Evolutionary conservation across 2,797 vertebrate genomes (phyloP), one percentile per base, ranked within the genome.

Genomic region (Eulemur albifrons): DNA sequence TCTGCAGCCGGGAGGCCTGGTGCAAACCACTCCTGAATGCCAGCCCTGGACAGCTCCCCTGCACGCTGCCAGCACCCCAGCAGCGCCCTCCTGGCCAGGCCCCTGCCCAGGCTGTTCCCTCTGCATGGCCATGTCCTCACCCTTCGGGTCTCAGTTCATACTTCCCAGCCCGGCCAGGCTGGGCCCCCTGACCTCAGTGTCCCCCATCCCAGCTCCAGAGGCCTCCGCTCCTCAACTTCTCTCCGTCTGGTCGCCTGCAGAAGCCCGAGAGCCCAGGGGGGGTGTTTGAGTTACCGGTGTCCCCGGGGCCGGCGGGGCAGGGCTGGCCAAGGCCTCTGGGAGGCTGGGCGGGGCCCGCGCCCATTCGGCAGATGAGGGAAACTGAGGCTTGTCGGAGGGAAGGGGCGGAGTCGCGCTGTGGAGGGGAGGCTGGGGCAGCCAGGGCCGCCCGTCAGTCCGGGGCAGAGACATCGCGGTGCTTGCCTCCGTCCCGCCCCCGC

Each of bases 181-280:
- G 95, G 57, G 81, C 45, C 48, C 40, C 59, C 61, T 7, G 8
- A 75, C 65, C 1, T 32, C 21, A 38, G n/a, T 3, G 54, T 85
- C 84, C 84, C 87, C 87, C 95, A 96, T 95, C 57, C 35, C 11
- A 5, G 35, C 12, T 67, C 69, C 30, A 50, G 32, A 11, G 40
- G 17, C 75, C 67, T 32, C n/a, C 23, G 69, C 10, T 38, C 21
- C 32, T 52, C 69, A 11, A 50, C 38, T 40, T 61, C 92, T 45
- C 35, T 59, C 45, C 59, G 32, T 25, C 69, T 45, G 52, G 20
- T 11, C 0, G 48, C 63, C 43, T 12, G 80, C 87, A 57, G 27
- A 76, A 40, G 32, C 4, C 27, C 4, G 20, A 27, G n/a, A 21
- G 40, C 76, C 27, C 69, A 14, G 87, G 43, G 54, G 86, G 35